Evolutionary conservation across 2,113 vertebrate genomes (phyloP).

Genomic region (Callipepla californica): DNA sequence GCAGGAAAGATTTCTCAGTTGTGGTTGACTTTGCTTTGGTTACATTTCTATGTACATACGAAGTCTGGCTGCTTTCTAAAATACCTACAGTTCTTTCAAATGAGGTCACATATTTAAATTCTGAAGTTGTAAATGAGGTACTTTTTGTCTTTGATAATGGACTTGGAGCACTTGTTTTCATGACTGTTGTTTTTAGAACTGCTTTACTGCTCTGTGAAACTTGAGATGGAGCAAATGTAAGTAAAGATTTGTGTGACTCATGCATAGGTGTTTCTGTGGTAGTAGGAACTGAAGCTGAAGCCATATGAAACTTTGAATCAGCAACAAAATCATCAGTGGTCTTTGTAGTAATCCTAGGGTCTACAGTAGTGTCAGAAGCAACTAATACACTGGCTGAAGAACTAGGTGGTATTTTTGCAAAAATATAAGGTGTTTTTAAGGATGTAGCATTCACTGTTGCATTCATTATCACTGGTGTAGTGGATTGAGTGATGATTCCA

Average conservation of each 20-base stretch:
- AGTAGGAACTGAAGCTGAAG: slow-evolving; percentile 39
- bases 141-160: slow-evolving; percentile 1
- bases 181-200: background rate
- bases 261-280: background rate
- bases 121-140: slow-evolving; percentile 26
- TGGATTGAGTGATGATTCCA: background rate
- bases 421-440: slow-evolving; percentile 12
- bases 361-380: slow-evolving; percentile 4
- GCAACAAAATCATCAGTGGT: background rate
- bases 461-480: background rate
- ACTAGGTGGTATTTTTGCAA: slow-evolving; percentile 28
- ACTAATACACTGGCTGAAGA: slow-evolving; percentile 31
- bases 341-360: slow-evolving; percentile 18
- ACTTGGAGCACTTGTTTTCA: slow-evolving; percentile 1
- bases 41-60: slow-evolving; percentile 3
- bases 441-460: slow-evolving; percentile 34
- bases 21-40: slow-evolving; percentile 1
- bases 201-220: slow-evolving; percentile 8
- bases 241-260: background rate
- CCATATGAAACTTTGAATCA: background rate
- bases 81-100: background rate
- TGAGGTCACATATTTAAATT: slow-evolving; percentile 43
- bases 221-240: background rate
- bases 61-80: slow-evolving; percentile 7
- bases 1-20: background rate